phyloP scores from a whole-genome alignment of 2,113 vertebrate species.

The Smithornis capensis region DNA sequence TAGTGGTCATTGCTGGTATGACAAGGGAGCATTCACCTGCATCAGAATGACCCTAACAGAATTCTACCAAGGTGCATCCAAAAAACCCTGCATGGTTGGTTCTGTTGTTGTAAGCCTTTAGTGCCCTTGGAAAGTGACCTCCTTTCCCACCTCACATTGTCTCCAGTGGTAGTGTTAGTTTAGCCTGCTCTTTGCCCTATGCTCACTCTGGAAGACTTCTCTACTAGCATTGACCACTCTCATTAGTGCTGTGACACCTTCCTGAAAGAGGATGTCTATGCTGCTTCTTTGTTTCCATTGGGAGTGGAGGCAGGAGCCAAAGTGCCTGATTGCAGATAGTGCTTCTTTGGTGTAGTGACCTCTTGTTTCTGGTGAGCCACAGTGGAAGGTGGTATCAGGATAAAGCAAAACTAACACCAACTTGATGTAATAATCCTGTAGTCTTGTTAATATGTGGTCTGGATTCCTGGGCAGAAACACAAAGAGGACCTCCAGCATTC shows the following conservation, averaged over 20 bases:
- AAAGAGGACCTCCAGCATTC: neutral
- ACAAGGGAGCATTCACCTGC: neutral
- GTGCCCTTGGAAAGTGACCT: neutral
- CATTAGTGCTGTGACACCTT: neutral
- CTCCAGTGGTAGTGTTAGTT: neutral
- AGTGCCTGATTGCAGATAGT: neutral
- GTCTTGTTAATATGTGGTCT: rapidly evolving
- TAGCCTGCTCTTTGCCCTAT: neutral
- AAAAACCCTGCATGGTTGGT: rapidly evolving
- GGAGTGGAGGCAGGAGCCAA: neutral
- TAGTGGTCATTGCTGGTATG: neutral
- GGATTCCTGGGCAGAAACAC: neutral
- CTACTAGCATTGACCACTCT: neutral
- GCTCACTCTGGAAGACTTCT: neutral
- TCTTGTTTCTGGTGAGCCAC: neutral
- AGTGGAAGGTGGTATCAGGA: neutral
- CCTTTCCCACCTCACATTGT: neutral
- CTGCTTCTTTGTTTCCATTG: neutral
- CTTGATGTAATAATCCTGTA: neutral
- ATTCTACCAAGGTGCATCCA: neutral
- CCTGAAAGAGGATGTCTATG: neutral
- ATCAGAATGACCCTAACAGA: neutral
- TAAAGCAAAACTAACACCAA: neutral
- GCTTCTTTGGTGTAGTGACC: neutral
- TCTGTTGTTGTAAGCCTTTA: neutral